These are phyloP conservation scores for Diogma glabrata DNA, from an alignment of 2,888 invertebrate genomes.

Conservation along the genomic window DNA sequence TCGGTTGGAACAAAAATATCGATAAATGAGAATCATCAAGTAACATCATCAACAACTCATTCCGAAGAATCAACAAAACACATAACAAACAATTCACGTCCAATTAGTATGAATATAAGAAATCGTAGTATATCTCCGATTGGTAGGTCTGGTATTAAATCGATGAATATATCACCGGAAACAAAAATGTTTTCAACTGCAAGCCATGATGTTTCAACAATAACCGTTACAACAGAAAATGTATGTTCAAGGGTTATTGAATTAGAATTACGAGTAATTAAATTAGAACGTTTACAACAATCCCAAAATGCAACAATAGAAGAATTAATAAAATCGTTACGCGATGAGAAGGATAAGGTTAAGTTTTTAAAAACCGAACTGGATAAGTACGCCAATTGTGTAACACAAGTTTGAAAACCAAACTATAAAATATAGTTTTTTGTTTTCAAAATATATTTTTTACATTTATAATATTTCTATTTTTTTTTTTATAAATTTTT, in stretches of 20 bases:
- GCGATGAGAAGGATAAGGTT: conserved; percentile 51
- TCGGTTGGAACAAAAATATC: conserved; percentile 15
- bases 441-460: no score
- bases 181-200: conserved; percentile 6
- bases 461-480: no score
- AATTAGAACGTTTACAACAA: conserved; percentile 30
- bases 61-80: conserved; percentile 28
- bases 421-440: no score
- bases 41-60: conserved; percentile 10
- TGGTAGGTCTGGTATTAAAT: conserved; percentile 13
- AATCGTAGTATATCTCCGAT: conserved; percentile 32
- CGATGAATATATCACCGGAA: conserved; percentile 3
- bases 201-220: background rate
- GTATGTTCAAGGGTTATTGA: conserved; percentile 25
- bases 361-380: conserved; percentile 51
- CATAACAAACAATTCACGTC: conserved; percentile 26
- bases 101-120: conserved; percentile 30
- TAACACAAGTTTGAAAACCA: conserved; percentile 55
- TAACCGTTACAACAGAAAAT: conserved; percentile 15
- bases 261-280: conserved; percentile 31
- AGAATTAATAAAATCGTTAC: conserved; percentile 48
- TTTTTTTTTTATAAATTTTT: no score
- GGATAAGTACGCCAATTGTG: conserved; percentile 57
- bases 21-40: conserved; percentile 9
- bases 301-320: conserved; percentile 46